Base-by-base conservation (phyloP, 2,113 vertebrate species). In the Maccullochella peelii region DNA sequence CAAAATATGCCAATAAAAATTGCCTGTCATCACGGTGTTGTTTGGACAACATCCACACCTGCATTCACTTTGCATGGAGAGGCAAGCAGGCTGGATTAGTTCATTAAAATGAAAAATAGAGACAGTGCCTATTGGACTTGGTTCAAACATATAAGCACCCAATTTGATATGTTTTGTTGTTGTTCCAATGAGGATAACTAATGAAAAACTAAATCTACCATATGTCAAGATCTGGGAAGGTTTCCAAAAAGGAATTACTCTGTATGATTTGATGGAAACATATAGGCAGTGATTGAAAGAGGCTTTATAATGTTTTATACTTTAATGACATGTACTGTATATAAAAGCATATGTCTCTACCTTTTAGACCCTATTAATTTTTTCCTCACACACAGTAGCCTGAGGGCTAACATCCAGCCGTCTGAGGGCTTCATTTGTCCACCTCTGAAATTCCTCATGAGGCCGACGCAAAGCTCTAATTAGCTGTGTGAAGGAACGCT, bases 381-480 rank as follows among this genome's bases (percentile, higher is more conserved):
- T 66, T 5, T 3, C 30, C 50, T 2, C 63, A 55, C 63, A 50
- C 47, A 62, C 80, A 84, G 80, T 16, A 27, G 44, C 69, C 21
- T 36, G 44, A 83, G 67, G 76, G 59, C 66, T 30, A 66, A 77
- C 65, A 59, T 77, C 75, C 70, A 83, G 30, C 50, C 12, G 15
- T 71, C 62, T 44, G 65, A 89, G 78, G 79, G 59, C 84, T 77
- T 87, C 20, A 86, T 92, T 77, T 77, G 83, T 86, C 85, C 77
- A 83, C 73, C 50, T 86, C 75, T 40, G 75, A 88, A 88, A 88
- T 87, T 79, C 77, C 82, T 88, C 84, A 83, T 44, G 78, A 84
- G 79, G 77, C 77, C 6, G 33, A 84, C 8, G 18, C 55, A 70
- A 42, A 83, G 80, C 73, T 80, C 63, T 84, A 85, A 91, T 88